These are phyloP conservation scores for Anas platyrhynchos DNA, from an alignment of 2,113 vertebrate genomes.

Conservation along the genomic window DNA sequence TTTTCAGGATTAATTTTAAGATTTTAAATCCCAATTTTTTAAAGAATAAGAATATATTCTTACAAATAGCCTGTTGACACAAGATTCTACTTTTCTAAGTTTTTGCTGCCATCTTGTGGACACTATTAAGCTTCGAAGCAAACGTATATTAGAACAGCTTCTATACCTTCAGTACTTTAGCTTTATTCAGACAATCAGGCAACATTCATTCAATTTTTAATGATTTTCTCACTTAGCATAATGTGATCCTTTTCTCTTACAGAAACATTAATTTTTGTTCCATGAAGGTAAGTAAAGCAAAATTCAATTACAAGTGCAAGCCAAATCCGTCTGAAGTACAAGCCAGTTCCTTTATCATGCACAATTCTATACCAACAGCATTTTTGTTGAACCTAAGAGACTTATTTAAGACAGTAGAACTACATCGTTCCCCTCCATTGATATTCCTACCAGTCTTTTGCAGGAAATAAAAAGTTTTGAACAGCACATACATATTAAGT, in stretches of 20 bases:
- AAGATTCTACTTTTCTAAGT: background rate
- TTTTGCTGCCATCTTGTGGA: constrained; percentile 69
- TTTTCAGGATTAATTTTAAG: background rate
- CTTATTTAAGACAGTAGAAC: background rate
- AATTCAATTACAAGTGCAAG: background rate
- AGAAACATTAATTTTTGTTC: background rate
- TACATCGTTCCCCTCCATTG: background rate
- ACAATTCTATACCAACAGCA: background rate
- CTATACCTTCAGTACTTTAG: background rate
- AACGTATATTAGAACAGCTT: background rate
- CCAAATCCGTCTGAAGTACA: background rate
- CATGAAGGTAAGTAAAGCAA: background rate
- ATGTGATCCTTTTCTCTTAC: background rate
- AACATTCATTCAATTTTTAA: background rate
- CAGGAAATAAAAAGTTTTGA: background rate
- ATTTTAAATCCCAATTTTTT: background rate
- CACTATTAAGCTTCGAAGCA: background rate
- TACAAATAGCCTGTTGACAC: background rate
- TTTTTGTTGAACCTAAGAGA: background rate
- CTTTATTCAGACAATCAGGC: background rate
- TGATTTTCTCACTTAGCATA: background rate
- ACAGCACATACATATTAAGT: background rate
- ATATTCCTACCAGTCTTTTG: background rate
- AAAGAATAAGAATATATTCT: background rate
- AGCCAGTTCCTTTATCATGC: background rate